phyloP scores from a whole-genome alignment of 1,140 invertebrate species.

The Uloborus diversus region DNA sequence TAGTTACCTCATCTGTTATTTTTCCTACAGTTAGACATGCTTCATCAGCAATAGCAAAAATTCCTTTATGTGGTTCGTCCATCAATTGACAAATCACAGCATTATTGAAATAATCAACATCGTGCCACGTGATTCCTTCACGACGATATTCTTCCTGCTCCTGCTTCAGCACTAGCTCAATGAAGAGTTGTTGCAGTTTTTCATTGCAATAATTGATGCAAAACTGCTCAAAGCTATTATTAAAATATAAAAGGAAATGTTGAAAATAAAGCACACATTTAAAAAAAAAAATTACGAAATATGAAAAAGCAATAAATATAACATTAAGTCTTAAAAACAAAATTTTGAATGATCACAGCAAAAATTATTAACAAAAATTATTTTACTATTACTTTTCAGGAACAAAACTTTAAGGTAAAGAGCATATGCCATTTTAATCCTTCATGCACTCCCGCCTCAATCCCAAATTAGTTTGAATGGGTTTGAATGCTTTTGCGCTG shows the following conservation, averaged over 20 bases:
- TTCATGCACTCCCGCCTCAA: too few relatives aligned
- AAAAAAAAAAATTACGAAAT: background rate
- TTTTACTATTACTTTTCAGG: too few relatives aligned
- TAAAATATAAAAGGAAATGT: background rate
- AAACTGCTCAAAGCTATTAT: slow-evolving; percentile 79
- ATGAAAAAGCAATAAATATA: background rate
- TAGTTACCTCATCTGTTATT: slow-evolving; percentile 77
- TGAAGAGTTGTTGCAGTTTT: slow-evolving; percentile 82
- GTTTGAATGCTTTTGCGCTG: too few relatives aligned
- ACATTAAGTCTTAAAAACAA: too few relatives aligned
- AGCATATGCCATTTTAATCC: too few relatives aligned
- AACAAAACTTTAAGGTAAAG: too few relatives aligned
- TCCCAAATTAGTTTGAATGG: too few relatives aligned
- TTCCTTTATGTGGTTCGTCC: slow-evolving; percentile 87
- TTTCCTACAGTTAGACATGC: slow-evolving; percentile 90
- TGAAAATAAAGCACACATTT: background rate
- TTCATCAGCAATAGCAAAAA: slow-evolving; percentile 93
- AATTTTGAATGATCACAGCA: too few relatives aligned
- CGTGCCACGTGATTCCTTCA: slow-evolving; percentile 76
- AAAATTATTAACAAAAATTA: too few relatives aligned
- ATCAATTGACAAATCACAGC: slow-evolving; percentile 60
- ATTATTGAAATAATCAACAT: slow-evolving; percentile 70
- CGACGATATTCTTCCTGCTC: slow-evolving; percentile 86
- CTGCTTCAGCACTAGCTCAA: slow-evolving; percentile 74
- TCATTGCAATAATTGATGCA: slow-evolving; percentile 93